Evolutionary conservation across 2,888 invertebrate genomes (phyloP).

Genomic region (Sisyra nigra): DNA sequence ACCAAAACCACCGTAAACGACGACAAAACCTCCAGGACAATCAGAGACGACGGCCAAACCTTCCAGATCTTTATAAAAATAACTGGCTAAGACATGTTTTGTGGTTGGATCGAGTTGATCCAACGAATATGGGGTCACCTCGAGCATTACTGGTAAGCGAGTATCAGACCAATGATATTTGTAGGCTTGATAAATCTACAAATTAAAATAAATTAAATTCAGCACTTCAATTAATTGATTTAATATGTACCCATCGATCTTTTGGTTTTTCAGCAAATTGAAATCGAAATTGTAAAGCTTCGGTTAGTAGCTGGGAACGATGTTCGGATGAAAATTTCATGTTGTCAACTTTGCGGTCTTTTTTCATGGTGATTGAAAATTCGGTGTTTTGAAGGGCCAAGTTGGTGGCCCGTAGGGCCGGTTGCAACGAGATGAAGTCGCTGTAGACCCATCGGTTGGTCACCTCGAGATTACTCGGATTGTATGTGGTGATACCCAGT

Average conservation of each 20-base stretch:
- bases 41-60: conserved; percentile 69
- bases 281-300: conserved; percentile 68
- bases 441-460: conserved; percentile 88
- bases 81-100: conserved; percentile 64
- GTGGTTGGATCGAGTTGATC: conserved; percentile 85
- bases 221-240: conserved; percentile 4
- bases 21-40: conserved; percentile 81
- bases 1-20: conserved; percentile 83
- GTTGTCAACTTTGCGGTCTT: conserved; percentile 78
- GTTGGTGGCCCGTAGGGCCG: conserved; percentile 29
- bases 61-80: conserved; percentile 74
- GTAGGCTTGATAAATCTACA: conserved; percentile 54
- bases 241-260: conserved; percentile 49
- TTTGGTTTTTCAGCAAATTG: conserved; percentile 68
- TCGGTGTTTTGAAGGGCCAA: conserved; percentile 35
- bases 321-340: conserved; percentile 97
- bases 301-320: conserved; percentile 79
- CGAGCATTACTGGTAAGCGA: conserved; percentile 70
- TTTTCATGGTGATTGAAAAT: conserved; percentile 71
- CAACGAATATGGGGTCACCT: conserved; percentile 82
- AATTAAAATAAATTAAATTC: conserved; percentile 8
- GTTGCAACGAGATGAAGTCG: conserved; percentile 51
- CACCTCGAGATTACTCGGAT: conserved; percentile 73
- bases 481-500: conserved; percentile 91
- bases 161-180: conserved; percentile 97